These are phyloP conservation scores for Antigone vipio DNA, from an alignment of 2,113 vertebrate genomes.

Conservation along the genomic window DNA sequence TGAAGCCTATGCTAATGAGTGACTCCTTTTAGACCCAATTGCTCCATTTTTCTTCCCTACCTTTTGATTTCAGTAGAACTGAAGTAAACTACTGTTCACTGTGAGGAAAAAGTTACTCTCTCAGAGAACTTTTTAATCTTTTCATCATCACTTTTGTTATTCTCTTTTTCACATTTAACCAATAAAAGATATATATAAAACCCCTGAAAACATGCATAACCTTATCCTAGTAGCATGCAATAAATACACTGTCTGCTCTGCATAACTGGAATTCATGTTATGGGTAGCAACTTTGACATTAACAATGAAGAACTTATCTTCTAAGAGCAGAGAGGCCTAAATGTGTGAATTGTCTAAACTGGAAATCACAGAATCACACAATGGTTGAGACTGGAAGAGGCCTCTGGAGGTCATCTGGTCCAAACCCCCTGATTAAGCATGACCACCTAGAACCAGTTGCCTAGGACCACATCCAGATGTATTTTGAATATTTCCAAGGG, in stretches of 20 bases:
- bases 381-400: neutral
- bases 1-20: neutral
- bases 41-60: neutral
- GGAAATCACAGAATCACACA: neutral
- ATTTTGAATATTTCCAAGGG: neutral
- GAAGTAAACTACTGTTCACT: neutral
- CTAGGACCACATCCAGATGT: neutral
- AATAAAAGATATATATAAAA: neutral
- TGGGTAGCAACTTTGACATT: neutral
- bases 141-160: neutral
- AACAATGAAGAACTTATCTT: neutral
- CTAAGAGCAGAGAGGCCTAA: neutral
- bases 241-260: neutral
- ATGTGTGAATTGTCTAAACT: neutral
- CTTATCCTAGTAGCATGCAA: neutral
- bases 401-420: neutral
- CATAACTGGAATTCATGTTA: neutral
- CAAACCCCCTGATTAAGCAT: fast-evolving
- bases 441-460: neutral
- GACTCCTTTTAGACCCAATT: neutral
- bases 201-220: neutral
- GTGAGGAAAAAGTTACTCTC: neutral
- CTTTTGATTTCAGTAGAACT: neutral
- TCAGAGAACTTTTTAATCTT: neutral
- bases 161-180: neutral